These are phyloP conservation scores for Leptobrachium leishanense DNA, from an alignment of 2,113 vertebrate species.

Conservation along the genomic window DNA sequence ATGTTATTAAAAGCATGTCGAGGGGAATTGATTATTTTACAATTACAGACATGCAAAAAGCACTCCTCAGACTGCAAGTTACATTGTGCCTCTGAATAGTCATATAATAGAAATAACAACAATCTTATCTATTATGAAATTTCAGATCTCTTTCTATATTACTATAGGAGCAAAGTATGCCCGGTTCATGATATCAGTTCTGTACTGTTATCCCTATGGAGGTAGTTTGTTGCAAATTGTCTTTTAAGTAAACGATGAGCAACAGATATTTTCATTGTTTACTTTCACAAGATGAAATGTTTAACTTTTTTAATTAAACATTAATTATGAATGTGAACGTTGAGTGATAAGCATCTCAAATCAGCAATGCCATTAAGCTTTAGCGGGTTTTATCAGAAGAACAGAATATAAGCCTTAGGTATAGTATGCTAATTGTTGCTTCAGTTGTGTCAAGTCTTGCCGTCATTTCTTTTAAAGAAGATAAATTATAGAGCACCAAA, in stretches of 20 bases:
- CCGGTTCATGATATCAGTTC: background rate
- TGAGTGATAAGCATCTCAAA: background rate
- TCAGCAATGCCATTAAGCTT: background rate
- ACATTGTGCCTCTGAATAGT: slow-evolving; percentile 1
- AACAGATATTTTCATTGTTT: background rate
- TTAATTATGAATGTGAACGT: slow-evolving; percentile 20
- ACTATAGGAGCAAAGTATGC: slow-evolving; percentile 17
- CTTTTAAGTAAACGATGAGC: background rate
- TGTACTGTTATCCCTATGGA: slow-evolving; percentile 9
- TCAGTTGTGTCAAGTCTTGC: slow-evolving; percentile 28
- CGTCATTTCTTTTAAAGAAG: slow-evolving; percentile 32
- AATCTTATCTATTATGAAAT: slow-evolving; percentile 22
- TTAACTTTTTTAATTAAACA: slow-evolving; percentile 28
- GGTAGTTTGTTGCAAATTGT: slow-evolving; percentile 8
- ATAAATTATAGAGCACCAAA: slow-evolving; percentile 43
- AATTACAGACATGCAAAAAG: background rate
- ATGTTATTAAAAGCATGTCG: slow-evolving; percentile 22
- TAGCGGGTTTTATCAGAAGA: background rate
- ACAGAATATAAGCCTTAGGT: background rate
- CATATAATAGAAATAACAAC: no score
- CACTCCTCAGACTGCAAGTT: background rate
- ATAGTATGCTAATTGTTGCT: slow-evolving; percentile 31
- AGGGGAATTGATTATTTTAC: slow-evolving; percentile 37
- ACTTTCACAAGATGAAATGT: slow-evolving; percentile 10
- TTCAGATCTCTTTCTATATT: slow-evolving; percentile 9